A percentile compares a stretch with the other conserved stretches of the same genome.
These are phyloP conservation scores for Euclidia mi DNA, from an alignment of 2,888 invertebrate species.

Conservation along the genomic window DNA sequence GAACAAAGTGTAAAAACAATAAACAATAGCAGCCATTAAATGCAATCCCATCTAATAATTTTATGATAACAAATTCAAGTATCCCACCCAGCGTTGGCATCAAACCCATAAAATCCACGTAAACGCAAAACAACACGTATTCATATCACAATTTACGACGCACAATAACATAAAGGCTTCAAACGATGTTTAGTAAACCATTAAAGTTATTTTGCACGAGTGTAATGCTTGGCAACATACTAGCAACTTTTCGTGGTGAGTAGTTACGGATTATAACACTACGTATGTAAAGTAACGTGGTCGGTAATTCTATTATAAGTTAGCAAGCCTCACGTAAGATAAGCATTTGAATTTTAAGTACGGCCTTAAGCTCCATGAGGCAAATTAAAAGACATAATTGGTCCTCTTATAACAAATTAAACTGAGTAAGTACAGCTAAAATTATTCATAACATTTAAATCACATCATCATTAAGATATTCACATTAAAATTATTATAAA, in stretches of 20 bases:
- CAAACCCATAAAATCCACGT: constrained; percentile 5
- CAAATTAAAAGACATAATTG: too few species aligned
- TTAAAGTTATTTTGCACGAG: constrained; percentile 13
- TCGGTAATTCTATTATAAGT: too few species aligned
- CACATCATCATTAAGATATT: too few species aligned
- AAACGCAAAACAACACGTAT: constrained; percentile 9
- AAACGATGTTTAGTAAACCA: constrained; percentile 19
- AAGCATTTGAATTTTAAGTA: too few species aligned
- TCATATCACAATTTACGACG: constrained; percentile 16
- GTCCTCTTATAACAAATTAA: too few species aligned
- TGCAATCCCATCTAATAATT: constrained; percentile 5
- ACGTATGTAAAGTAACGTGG: too few species aligned
- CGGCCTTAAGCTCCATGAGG: too few species aligned
- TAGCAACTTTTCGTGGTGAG: not conserved
- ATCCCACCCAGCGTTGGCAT: constrained; percentile 1
- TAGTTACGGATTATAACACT: too few species aligned
- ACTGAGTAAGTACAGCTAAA: too few species aligned
- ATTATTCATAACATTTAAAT: too few species aligned
- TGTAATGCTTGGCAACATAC: not conserved
- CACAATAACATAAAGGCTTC: constrained; percentile 11
- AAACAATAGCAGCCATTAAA: not conserved
- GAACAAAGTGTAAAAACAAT: not conserved
- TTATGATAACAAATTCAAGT: constrained; percentile 2
- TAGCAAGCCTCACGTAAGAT: too few species aligned
- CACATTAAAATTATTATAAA: too few species aligned